A percentile compares a stretch with the other conserved stretches of the same genome.
phyloP scores from a whole-genome alignment of 2,888 invertebrate genomes.

The Drosophila hawaiiensis region DNA sequence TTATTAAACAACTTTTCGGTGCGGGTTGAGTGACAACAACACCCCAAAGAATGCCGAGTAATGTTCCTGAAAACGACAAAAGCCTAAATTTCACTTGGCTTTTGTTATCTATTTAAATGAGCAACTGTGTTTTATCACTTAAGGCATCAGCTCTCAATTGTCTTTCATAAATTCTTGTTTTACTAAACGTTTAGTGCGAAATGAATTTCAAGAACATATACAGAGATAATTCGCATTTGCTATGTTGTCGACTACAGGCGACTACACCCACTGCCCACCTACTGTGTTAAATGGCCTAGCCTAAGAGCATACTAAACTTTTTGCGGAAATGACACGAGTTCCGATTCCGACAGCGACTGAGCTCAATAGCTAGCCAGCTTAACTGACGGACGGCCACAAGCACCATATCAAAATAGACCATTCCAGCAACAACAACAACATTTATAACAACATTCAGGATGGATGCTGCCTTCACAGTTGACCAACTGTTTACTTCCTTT shows the following conservation, averaged over 20 bases:
- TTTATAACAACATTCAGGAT: slow-evolving; percentile 36
- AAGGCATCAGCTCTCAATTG: background rate
- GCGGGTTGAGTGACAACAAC: background rate
- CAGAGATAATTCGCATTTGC: slow-evolving; percentile 22
- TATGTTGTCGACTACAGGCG: slow-evolving; percentile 14
- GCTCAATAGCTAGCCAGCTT: slow-evolving; percentile 17
- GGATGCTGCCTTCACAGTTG: slow-evolving; percentile 16
- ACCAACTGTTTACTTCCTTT: slow-evolving; percentile 55
- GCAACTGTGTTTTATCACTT: background rate
- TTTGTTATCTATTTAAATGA: background rate
- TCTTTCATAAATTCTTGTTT: background rate
- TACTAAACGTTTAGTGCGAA: slow-evolving; percentile 3
- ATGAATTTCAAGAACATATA: slow-evolving; percentile 16
- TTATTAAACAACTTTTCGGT: slow-evolving; percentile 77
- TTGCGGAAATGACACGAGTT: slow-evolving; percentile 79
- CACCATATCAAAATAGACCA: slow-evolving; percentile 59
- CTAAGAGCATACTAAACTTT: slow-evolving; percentile 78
- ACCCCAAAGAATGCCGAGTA: slow-evolving; percentile 5
- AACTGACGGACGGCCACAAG: slow-evolving; percentile 37
- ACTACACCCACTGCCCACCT: background rate
- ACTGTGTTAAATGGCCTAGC: slow-evolving; percentile 63
- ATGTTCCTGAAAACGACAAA: slow-evolving; percentile 35
- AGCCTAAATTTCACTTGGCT: background rate
- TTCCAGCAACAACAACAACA: slow-evolving; percentile 31
- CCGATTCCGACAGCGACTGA: slow-evolving; percentile 60